Conservation (phyloP, 2,113 vertebrate genomes). For the Theristicus caerulescens region DNA sequence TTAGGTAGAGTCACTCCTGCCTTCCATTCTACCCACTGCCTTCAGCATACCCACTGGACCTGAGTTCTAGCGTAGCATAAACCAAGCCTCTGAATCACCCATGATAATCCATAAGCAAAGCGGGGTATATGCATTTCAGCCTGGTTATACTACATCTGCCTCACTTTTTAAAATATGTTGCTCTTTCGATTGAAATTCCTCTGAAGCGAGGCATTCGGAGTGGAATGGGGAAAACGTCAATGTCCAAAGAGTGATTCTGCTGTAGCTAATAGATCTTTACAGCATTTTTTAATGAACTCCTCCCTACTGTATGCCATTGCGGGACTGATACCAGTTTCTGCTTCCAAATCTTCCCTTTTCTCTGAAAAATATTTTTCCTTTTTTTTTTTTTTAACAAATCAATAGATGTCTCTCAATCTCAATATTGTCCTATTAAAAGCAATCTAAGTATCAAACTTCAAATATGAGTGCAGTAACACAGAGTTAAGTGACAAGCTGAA, state of each 20-base stretch:
- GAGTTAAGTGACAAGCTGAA: not conserved
- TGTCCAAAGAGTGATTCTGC: not conserved
- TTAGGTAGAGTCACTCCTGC: not conserved
- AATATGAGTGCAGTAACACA: not conserved
- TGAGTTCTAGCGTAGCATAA: rapidly evolving
- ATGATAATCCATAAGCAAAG: not conserved
- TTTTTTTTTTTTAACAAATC: not conserved
- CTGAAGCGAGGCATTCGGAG: not conserved
- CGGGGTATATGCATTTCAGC: not conserved
- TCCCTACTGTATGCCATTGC: not conserved
- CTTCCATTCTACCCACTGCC: not conserved
- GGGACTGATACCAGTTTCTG: not conserved
- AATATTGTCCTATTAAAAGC: not conserved
- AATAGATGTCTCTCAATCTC: not conserved
- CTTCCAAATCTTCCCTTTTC: not conserved
- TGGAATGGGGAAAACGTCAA: not conserved
- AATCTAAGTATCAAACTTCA: not conserved
- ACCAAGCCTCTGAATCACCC: rapidly evolving
- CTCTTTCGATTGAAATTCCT: not conserved
- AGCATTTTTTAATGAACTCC: not conserved
- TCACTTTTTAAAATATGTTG: not conserved
- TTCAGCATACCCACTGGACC: not conserved
- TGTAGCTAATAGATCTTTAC: not conserved
- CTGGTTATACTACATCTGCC: not conserved
- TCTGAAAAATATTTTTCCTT: not conserved